Evolutionary conservation across 2,113 vertebrate genomes (phyloP), one percentile per base, ranked within the genome.

Genomic region (Pygoscelis adeliae): DNA sequence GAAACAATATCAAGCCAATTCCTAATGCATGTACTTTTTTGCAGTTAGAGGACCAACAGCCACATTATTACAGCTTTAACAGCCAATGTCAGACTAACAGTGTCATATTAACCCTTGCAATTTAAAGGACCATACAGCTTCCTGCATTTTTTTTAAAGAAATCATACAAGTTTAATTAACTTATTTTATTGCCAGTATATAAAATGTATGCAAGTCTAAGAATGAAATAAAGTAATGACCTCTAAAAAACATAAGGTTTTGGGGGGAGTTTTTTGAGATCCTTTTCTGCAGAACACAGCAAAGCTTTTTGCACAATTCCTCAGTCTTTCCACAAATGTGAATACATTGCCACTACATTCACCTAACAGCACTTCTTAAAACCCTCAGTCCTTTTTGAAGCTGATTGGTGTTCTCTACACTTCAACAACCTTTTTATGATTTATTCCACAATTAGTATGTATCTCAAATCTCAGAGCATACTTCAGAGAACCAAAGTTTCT

Each of bases 401-500:
- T 40, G 70, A 27, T 2, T 79, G 26, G 62, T 71, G 25, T 25
- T 92, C 55, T 89, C 46, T 50, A 76, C 55, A 83, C 44, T 83
- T 78, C 56, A 83, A 56, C 5, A 5, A 88, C 52, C 26, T 56
- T 66, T 94, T 77, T 20, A 58, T 67, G 40, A 78, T 67, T 80
- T 56, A 79, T 92, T 81, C 72, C 66, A 61, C 85, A 80, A 81
- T 96, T 95, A 89, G 42, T 40, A 91, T 86, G 47, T 69, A 81
- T 96, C 90, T 96, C 89, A 63, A 61, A 92, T 74, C 77, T 87
- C 78, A 89, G 16, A 61, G 79, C 0, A 0, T 38, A 40, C 81
- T 87, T 84, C 73, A 89, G 77, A 93, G 62, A 65, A 80, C 44
- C 32, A 22, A 67, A 71, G 67, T 76, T 97, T 89, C 80, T 90